Conservation (phyloP, 2,888 invertebrate genomes). For the Dione vanillae region DNA sequence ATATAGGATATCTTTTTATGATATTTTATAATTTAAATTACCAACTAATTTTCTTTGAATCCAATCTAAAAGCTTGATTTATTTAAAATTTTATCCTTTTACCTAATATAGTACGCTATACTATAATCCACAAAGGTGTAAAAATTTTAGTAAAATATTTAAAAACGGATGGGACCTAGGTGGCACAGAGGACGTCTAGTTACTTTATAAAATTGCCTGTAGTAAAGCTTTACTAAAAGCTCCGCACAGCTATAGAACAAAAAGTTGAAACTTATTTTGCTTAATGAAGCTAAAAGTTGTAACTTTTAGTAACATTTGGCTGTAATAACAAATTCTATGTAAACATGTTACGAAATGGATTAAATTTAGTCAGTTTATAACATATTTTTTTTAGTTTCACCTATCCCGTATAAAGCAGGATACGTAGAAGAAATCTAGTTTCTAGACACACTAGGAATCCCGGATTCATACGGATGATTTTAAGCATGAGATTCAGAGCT, state of each 20-base stretch:
- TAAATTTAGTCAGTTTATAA: background rate
- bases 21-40: background rate
- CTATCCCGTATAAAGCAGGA: background rate
- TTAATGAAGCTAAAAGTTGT: background rate
- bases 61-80: background rate
- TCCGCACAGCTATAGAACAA: background rate
- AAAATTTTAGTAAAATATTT: slow-evolving; percentile 5
- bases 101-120: background rate
- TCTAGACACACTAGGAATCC: too few species aligned
- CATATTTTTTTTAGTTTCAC: background rate
- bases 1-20: too few species aligned
- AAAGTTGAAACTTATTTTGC: background rate
- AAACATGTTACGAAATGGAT: background rate
- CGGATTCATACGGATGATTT: too few species aligned
- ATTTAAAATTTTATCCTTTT: background rate
- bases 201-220: slow-evolving; percentile 8
- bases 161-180: background rate
- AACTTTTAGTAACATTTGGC: background rate
- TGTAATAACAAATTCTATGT: background rate
- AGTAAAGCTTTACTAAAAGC: slow-evolving; percentile 7
- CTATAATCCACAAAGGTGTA: background rate
- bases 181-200: background rate
- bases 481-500: too few species aligned
- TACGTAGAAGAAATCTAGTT: too few species aligned
- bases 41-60: background rate